Conservation (phyloP, 1,140 invertebrate genomes). For the Diachasmimorpha longicaudata region DNA sequence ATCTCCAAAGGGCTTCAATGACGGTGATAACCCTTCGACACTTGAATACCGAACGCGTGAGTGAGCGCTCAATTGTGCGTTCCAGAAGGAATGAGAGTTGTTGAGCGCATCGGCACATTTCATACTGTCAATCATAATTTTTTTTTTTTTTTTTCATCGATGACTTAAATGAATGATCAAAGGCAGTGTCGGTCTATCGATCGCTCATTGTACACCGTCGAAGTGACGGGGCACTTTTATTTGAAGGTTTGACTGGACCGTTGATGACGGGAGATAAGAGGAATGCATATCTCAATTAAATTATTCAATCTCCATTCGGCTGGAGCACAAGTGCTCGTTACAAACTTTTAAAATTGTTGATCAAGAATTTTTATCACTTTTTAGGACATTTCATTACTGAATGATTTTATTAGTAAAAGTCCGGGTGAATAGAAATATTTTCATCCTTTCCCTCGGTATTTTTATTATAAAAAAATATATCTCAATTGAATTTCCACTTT, state of each 20-base stretch:
- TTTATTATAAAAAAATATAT: no score
- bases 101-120: background rate
- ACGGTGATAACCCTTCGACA: constrained; percentile 22
- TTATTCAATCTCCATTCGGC: background rate
- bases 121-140: constrained; percentile 5
- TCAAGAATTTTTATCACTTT: no score
- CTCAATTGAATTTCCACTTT: no score
- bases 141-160: background rate
- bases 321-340: background rate
- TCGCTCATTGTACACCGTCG: background rate
- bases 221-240: background rate
- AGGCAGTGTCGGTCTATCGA: background rate
- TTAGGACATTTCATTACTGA: no score
- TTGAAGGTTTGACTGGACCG: background rate
- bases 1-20: constrained; percentile 11
- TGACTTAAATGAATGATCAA: background rate
- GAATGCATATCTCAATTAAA: background rate
- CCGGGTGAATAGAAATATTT: no score
- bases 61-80: constrained; percentile 18
- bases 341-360: no score
- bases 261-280: background rate
- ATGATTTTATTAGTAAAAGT: no score
- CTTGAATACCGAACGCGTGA: constrained; percentile 14
- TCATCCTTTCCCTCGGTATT: no score
- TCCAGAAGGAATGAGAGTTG: background rate